Base-by-base conservation (phyloP, 2,797 vertebrate species). In the Masticophis lateralis region DNA sequence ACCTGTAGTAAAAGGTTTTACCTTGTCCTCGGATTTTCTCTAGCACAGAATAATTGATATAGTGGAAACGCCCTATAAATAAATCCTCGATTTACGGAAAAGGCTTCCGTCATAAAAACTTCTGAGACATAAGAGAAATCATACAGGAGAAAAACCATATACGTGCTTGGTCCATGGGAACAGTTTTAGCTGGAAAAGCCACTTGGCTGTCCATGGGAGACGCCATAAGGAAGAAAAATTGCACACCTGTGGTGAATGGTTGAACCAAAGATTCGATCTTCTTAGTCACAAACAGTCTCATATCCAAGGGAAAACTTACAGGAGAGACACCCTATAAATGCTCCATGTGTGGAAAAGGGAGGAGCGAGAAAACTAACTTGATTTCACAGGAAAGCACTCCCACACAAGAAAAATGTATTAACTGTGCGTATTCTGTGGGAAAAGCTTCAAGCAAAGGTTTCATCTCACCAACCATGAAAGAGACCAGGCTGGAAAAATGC, bases 81-180 rank as follows among this genome's bases (percentile, higher is more conserved):
- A 95, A 95, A 93, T 96, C 94, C 91, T 95, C 96, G 37, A 94
- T 95, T 92, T 96, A 96, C 94, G 95, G 96, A 16, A 95, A 97
- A 95, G 87, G 95, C 88, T 97, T 97, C 74, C 93, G 93, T 94
- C 96, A 95, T 91, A 96, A 96, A 91, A 96, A 96, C 95, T 96
- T 89, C 95, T 96, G 66, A 95, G 96, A 51, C 96, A 96, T 61
- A 91, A 96, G 56, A 66, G 90, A 60, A 91, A 37, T 16, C 90
- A 91, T 89, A 88, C 86, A n/a, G 92, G 66, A 88, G 92, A 96
- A 87, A 97, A 96, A 90, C 96, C 96, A 13, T 96, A 96, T 2
- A 92, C 60, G 0, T 97, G 97, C 91, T 95, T 61, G 0, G 93
- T 95, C 10, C 96, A 96, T 69, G 96, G 96, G 16, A 96, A 97